phyloP scores from a whole-genome alignment of 2,113 vertebrate species.

The Colaptes auratus region DNA sequence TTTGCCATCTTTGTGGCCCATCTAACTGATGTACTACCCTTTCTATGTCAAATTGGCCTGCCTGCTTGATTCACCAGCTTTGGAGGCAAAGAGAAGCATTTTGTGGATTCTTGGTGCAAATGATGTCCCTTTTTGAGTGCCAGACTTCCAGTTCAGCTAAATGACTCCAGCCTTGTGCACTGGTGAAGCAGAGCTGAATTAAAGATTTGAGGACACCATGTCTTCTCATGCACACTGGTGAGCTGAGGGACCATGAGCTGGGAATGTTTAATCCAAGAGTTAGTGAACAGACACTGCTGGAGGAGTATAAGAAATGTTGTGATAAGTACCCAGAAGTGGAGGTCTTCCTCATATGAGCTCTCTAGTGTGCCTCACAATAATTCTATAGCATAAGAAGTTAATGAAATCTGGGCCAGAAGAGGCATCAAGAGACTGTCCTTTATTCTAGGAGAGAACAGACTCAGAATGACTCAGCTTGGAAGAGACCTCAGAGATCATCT shows the following conservation, averaged over 20 bases:
- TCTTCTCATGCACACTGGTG: background rate
- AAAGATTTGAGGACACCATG: background rate
- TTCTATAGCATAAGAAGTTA: background rate
- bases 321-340: background rate
- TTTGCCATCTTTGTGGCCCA: background rate
- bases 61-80: background rate
- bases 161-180: background rate
- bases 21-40: background rate
- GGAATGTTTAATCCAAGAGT: background rate
- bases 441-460: background rate
- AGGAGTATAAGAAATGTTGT: background rate
- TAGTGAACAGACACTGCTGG: background rate
- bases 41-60: background rate
- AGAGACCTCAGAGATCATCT: too few species aligned
- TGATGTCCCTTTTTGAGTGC: background rate
- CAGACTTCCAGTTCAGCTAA: background rate
- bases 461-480: too few species aligned
- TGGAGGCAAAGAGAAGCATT: background rate
- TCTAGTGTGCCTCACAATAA: background rate
- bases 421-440: background rate
- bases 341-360: background rate
- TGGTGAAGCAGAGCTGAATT: background rate
- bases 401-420: background rate
- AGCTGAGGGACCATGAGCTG: background rate
- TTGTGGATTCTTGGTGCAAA: background rate